A percentile compares a stretch with the other conserved stretches of the same genome.
phyloP scores from a whole-genome alignment of 2,888 invertebrate genomes.

The Disparrhopalites patrizii region DNA sequence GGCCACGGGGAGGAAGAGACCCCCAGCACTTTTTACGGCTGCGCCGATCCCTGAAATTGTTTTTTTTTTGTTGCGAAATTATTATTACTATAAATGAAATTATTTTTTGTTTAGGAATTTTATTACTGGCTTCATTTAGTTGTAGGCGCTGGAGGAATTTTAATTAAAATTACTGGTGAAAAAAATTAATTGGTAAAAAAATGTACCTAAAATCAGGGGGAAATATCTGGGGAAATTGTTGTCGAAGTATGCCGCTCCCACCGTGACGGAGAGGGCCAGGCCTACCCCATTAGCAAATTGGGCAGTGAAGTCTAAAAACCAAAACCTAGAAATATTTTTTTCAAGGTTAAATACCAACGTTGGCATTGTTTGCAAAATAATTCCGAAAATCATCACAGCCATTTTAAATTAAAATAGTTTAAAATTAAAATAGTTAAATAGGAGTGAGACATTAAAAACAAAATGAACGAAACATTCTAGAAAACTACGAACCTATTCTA shows the following conservation, averaged over 20 bases:
- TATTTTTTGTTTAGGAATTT: too few species aligned
- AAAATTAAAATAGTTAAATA: too few species aligned
- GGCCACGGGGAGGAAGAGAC: not conserved
- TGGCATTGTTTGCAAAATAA: too few species aligned
- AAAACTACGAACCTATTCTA: too few species aligned
- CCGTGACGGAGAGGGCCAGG: not conserved
- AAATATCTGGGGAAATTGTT: slow-evolving; percentile 25
- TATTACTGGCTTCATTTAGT: too few species aligned
- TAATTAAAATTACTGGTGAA: not conserved
- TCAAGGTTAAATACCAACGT: not conserved
- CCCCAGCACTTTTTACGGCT: slow-evolving; percentile 1
- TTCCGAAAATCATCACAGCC: too few species aligned
- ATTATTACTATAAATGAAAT: too few species aligned
- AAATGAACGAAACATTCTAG: too few species aligned
- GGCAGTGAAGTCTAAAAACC: slow-evolving; percentile 12
- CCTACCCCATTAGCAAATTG: slow-evolving; percentile 22
- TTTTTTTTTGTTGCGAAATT: not conserved
- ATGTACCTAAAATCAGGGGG: slow-evolving; percentile 21
- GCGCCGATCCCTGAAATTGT: slow-evolving; percentile 12
- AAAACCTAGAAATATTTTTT: slow-evolving; percentile 11
- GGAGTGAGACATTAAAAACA: too few species aligned
- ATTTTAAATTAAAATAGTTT: too few species aligned
- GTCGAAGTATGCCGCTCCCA: slow-evolving; percentile 21
- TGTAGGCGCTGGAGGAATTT: too few species aligned
- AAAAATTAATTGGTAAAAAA: not conserved